Conservation (phyloP, 2,888 invertebrate genomes). For the Malthinus flaveolus region DNA sequence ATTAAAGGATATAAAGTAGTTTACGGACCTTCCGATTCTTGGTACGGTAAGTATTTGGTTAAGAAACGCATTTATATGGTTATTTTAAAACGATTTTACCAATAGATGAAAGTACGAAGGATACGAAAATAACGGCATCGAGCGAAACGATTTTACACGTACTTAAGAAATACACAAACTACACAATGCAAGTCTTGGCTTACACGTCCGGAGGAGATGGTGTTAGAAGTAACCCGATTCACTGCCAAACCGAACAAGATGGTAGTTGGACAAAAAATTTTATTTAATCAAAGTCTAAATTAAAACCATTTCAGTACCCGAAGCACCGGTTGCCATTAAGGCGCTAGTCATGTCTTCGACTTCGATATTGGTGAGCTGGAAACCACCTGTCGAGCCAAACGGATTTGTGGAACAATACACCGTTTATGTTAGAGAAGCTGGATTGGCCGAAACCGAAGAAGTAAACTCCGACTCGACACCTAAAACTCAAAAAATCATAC, state of each 20-base stretch:
- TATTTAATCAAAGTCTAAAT: conserved; percentile 8
- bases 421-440: conserved; percentile 79
- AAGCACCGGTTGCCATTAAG: conserved; percentile 90
- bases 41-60: conserved; percentile 76
- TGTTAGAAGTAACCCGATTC: conserved; percentile 82
- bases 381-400: conserved; percentile 89
- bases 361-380: conserved; percentile 92
- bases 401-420: conserved; percentile 93
- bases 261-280: conserved; percentile 59
- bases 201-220: conserved; percentile 96
- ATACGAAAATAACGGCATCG: conserved; percentile 89
- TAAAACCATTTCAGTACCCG: conserved; percentile 70
- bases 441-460: conserved; percentile 41
- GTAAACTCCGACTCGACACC: conserved; percentile 64
- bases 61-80: background rate
- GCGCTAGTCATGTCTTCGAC: conserved; percentile 90
- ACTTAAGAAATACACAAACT: conserved; percentile 93
- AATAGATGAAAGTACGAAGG: conserved; percentile 84
- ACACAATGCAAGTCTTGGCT: conserved; percentile 94
- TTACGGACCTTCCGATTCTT: conserved; percentile 87
- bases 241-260: conserved; percentile 95
- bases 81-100: conserved; percentile 18
- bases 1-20: conserved; percentile 95
- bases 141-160: conserved; percentile 93
- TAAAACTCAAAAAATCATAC: conserved; percentile 76